Conservation (phyloP, 2,113 vertebrate genomes). For the Corvus cornix region DNA sequence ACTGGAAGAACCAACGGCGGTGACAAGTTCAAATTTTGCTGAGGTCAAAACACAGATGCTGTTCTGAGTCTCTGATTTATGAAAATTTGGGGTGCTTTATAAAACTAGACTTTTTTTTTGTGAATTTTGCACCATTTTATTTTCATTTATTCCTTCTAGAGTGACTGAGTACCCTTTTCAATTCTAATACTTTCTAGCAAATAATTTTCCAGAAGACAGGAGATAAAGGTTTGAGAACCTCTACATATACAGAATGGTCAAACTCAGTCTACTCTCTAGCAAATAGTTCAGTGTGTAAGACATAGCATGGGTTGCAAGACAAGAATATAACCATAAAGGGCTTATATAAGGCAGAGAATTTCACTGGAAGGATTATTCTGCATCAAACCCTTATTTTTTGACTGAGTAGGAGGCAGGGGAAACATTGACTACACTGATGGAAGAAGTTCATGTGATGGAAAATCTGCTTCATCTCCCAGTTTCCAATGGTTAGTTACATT, state of each 20-base stretch:
- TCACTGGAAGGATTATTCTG: background rate
- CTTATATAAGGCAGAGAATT: background rate
- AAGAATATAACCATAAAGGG: background rate
- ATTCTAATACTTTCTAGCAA: background rate
- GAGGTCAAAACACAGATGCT: background rate
- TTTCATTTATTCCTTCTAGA: background rate
- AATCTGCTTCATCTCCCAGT: slow-evolving; percentile 21
- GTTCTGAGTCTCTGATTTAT: background rate
- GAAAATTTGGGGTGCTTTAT: background rate
- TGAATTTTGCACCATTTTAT: background rate
- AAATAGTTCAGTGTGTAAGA: background rate
- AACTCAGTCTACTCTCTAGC: background rate
- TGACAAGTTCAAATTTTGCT: background rate
- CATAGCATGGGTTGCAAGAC: background rate
- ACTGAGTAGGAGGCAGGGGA: slow-evolving; percentile 3
- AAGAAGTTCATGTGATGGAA: slow-evolving; percentile 22
- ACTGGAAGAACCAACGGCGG: background rate
- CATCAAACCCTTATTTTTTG: slow-evolving; percentile 1
- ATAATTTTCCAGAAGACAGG: background rate
- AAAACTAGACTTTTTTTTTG: background rate
- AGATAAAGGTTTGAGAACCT: background rate
- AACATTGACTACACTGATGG: background rate
- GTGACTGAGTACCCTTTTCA: background rate
- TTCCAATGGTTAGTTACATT: slow-evolving; percentile 9
- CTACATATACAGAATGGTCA: background rate